Evolutionary conservation across 2,113 vertebrate species (phyloP).

Genomic region (Phocoena sinus): DNA sequence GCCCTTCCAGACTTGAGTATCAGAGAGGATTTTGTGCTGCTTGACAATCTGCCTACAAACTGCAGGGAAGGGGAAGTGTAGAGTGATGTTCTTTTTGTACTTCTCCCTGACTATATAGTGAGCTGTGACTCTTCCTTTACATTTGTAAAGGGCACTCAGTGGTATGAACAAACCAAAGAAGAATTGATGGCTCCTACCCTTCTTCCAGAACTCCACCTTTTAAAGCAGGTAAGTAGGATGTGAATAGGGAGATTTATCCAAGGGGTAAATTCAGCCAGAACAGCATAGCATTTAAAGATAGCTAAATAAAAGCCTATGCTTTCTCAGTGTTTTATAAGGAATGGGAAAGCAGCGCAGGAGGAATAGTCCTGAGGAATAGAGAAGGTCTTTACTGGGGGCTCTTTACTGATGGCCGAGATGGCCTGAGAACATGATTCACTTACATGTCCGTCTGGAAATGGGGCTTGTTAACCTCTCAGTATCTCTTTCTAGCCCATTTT

Average conservation of each 20-base stretch:
- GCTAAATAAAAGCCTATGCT: background rate
- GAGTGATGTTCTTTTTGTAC: background rate
- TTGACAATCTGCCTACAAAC: background rate
- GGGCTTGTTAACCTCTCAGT: background rate
- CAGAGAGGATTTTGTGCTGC: background rate
- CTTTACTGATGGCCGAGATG: background rate
- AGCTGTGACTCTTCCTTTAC: background rate
- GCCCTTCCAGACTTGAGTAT: background rate
- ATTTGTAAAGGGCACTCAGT: conserved; percentile 88
- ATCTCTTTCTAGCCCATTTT: background rate
- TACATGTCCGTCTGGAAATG: background rate
- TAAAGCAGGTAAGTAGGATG: conserved; percentile 89
- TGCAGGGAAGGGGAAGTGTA: accelerated
- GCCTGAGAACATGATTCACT: background rate
- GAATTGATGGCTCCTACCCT: conserved; percentile 96
- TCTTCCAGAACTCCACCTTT: conserved; percentile 93
- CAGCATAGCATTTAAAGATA: background rate
- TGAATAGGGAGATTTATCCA: background rate
- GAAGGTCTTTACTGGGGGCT: background rate
- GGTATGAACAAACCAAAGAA: conserved; percentile 95
- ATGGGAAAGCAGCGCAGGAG: background rate
- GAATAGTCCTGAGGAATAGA: background rate
- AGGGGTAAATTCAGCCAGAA: background rate
- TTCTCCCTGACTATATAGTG: background rate
- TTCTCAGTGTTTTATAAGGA: background rate